Evolutionary conservation across 2,888 invertebrate species (phyloP).

Genomic region (Rhimphoctona megacephalus): DNA sequence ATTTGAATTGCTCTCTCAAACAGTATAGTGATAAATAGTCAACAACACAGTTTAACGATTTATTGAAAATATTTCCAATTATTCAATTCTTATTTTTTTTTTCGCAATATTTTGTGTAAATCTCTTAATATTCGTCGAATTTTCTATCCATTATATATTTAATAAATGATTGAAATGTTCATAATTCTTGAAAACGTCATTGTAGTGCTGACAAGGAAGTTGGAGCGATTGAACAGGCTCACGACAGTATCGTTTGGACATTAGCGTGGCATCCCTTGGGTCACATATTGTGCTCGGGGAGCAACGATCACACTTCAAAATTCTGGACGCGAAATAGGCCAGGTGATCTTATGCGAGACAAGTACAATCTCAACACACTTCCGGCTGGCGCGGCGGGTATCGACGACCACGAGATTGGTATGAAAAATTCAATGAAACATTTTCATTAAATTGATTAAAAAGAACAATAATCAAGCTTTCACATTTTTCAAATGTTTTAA

Average conservation of each 20-base stretch:
- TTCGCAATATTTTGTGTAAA: not conserved
- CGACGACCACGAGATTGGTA: constrained; percentile 90
- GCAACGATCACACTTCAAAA: constrained; percentile 99
- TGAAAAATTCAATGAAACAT: constrained; percentile 39
- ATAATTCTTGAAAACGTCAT: constrained; percentile 26
- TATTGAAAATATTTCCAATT: not conserved
- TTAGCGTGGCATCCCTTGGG: constrained; percentile 99
- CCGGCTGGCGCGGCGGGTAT: constrained; percentile 92
- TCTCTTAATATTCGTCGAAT: not conserved
- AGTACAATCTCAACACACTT: constrained; percentile 97
- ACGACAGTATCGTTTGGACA: constrained; percentile 99
- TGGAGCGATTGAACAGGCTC: constrained; percentile 98
- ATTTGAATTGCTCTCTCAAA: not conserved
- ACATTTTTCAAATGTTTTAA: not conserved
- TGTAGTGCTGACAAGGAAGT: constrained; percentile 97
- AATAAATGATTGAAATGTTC: not conserved
- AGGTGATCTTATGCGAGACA: constrained; percentile 99
- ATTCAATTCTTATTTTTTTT: not conserved
- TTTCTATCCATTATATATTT: not conserved
- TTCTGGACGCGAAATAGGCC: constrained; percentile 99
- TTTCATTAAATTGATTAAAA: not conserved
- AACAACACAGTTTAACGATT: not conserved
- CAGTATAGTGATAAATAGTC: not conserved
- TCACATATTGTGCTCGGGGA: constrained; percentile 99
- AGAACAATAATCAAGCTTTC: not conserved